phyloP scores from a whole-genome alignment of 2,888 invertebrate species.

The Argynnis bischoffii region DNA sequence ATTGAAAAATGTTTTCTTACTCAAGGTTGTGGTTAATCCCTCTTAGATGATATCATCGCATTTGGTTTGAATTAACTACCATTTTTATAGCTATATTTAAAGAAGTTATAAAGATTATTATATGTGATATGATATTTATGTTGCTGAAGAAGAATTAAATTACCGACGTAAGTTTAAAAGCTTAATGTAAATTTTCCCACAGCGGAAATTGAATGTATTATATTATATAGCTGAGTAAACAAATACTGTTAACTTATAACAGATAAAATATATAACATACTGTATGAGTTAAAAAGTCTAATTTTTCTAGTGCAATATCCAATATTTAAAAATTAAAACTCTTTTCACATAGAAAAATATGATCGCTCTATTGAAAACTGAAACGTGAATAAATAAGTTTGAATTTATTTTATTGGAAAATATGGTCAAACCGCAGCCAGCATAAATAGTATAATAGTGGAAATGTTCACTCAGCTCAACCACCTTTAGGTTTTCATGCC shows the following conservation, averaged over 20 bases:
- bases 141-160: no score
- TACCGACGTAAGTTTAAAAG: no score
- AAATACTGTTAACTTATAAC: no score
- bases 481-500: not conserved
- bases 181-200: no score
- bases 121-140: no score
- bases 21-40: constrained; percentile 1
- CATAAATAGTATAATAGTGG: constrained; percentile 24
- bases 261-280: no score
- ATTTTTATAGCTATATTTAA: not conserved
- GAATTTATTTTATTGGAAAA: constrained; percentile 13
- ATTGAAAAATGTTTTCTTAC: constrained; percentile 2
- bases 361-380: constrained; percentile 5
- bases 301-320: not conserved
- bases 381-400: constrained; percentile 2
- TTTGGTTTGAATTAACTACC: not conserved
- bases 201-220: no score
- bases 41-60: constrained; percentile 5
- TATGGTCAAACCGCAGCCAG: constrained; percentile 21
- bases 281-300: not conserved
- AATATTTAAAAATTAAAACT: constrained; percentile 6
- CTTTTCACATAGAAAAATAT: not conserved
- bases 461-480: constrained; percentile 3
- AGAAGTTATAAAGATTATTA: no score
- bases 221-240: no score